Evolutionary conservation across 2,888 invertebrate genomes (phyloP), one percentile per base, ranked within the genome.

Genomic region (Arge pagana): DNA sequence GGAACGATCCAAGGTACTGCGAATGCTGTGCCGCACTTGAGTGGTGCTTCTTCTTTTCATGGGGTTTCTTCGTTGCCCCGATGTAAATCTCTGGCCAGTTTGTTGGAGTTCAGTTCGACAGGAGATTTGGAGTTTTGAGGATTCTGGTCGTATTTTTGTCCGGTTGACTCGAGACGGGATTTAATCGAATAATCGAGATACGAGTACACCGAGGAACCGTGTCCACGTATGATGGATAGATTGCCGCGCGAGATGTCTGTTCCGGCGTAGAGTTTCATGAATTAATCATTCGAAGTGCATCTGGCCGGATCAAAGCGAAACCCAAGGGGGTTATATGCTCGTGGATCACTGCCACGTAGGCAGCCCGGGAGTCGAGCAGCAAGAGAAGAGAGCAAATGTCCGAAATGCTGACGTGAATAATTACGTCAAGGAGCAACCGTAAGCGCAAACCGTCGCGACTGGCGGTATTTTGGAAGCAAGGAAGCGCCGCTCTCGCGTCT

Each of bases 211-310:
- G n/a, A n/a, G n/a, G n/a, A n/a, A n/a, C n/a, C n/a, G n/a, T n/a
- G n/a, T n/a, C n/a, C n/a, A n/a, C n/a, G n/a, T n/a, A n/a, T n/a
- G n/a, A n/a, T n/a, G n/a, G n/a, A n/a, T n/a, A n/a, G n/a, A n/a
- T n/a, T n/a, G n/a, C n/a, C n/a, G n/a, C n/a, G n/a, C n/a, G 28
- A 19, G 30, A 49, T 49, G 48, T 49, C 37, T 26, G 15, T 39
- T 30, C 48, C 28, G 18, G 30, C 48, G 15, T 37, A 35, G 19
- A 49, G 48, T 49, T 28, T 28, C 48, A 26, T 37, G 39, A 50
- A 50, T 50, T 23, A 50, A 50, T 40, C 40, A 50, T 23, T 31
- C 6, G 19, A 33, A 45, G 33, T 45, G 33, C 45, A 45, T 33
- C 33, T 45, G 23, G 33, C 23, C 8, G 30, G 23, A 45, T 45